These are phyloP conservation scores for Papilio xuthus DNA, from an alignment of 1,140 invertebrate species.

Conservation along the genomic window DNA sequence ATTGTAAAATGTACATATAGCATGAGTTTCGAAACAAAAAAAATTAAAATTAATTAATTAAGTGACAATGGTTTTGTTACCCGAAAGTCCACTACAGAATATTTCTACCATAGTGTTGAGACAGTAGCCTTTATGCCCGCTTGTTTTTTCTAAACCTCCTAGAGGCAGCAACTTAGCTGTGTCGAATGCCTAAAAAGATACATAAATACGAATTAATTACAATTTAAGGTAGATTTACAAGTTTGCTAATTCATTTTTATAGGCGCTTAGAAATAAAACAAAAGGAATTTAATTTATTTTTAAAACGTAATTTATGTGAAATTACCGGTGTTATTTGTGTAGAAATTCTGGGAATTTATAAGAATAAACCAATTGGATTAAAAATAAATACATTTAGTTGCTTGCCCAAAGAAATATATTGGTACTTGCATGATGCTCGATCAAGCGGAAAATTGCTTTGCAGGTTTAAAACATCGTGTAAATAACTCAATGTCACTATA, in stretches of 20 bases:
- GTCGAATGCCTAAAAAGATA: constrained; percentile 82
- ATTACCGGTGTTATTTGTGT: no score
- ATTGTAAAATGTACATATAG: constrained; percentile 26
- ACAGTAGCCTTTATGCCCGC: constrained; percentile 96
- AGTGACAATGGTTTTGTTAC: constrained; percentile 54
- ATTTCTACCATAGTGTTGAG: constrained; percentile 93
- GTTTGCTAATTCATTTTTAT: constrained; percentile 3
- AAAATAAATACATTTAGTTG: not conserved
- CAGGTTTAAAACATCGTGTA: not conserved
- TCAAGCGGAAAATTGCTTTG: constrained; percentile 3
- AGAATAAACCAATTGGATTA: not conserved
- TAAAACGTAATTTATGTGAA: not conserved
- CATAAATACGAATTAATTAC: constrained; percentile 5
- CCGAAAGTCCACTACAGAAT: constrained; percentile 89
- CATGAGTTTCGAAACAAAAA: not conserved
- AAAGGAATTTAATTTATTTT: not conserved
- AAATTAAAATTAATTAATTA: not conserved
- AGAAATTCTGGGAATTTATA: not conserved
- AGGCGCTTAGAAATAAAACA: constrained; percentile 5
- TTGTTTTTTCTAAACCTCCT: constrained; percentile 89
- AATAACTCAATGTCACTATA: not conserved
- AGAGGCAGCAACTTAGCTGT: constrained; percentile 88
- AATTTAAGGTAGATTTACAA: not conserved
- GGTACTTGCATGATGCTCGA: not conserved
- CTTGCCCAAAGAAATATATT: not conserved